These are phyloP conservation scores for Torymus tubicola DNA, from an alignment of 2,888 invertebrate genomes.

Conservation along the genomic window DNA sequence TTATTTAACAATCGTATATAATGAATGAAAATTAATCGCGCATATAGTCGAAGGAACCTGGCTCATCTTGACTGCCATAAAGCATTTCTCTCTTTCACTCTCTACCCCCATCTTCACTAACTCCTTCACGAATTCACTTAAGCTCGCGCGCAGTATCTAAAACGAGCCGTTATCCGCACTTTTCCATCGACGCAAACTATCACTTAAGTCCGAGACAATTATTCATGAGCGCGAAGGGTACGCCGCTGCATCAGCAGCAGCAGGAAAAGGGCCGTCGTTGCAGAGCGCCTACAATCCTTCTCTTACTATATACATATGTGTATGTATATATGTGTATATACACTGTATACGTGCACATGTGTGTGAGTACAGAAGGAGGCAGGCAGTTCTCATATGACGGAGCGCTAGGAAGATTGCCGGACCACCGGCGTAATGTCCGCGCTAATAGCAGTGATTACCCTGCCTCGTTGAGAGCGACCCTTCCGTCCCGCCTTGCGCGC, in stretches of 20 bases:
- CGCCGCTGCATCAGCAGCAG: not conserved
- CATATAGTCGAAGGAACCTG: no score
- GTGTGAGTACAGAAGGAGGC: not conserved
- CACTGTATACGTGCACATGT: no score
- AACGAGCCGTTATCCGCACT: constrained; percentile 54
- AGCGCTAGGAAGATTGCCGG: constrained; percentile 74
- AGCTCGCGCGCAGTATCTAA: constrained; percentile 13
- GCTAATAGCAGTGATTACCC: constrained; percentile 80
- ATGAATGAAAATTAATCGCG: no score
- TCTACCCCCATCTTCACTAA: no score
- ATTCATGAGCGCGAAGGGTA: constrained; percentile 51
- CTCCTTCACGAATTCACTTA: constrained; percentile 41
- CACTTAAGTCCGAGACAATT: constrained; percentile 57
- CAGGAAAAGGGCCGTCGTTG: constrained; percentile 8
- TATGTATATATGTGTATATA: not conserved
- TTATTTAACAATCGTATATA: no score
- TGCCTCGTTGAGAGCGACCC: constrained; percentile 69
- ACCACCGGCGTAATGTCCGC: constrained; percentile 79
- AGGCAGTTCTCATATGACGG: constrained; percentile 64
- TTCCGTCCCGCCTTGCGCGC: no score
- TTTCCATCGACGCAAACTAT: constrained; percentile 55
- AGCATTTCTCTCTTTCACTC: no score
- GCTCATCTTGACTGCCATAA: no score
- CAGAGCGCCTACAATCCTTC: constrained; percentile 7
- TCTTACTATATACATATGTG: not conserved